Evolutionary conservation across 2,113 vertebrate species (phyloP).

Genomic region (Protobothrops mucrosquamatus): DNA sequence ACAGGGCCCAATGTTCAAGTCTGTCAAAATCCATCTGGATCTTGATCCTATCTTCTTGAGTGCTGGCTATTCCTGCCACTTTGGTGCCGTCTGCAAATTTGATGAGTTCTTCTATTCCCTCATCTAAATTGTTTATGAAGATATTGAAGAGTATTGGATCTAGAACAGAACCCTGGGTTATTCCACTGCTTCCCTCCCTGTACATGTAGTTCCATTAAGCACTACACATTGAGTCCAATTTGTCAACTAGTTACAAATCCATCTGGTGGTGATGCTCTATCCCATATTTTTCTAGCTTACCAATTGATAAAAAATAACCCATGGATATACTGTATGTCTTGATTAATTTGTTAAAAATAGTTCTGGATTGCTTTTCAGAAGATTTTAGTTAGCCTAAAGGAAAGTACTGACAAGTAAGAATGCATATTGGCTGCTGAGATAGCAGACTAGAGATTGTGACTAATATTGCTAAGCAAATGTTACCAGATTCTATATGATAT

Average conservation of each 20-base stretch:
- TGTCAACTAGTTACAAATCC: not conserved
- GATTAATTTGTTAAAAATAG: not conserved
- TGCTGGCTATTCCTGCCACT: too few relatives aligned
- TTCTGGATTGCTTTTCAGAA: slow-evolving; percentile 35
- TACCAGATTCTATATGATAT: slow-evolving; percentile 45
- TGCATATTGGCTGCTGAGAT: slow-evolving; percentile 33
- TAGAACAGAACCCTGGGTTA: not conserved
- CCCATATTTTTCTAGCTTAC: not conserved
- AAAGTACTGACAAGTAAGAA: slow-evolving; percentile 17
- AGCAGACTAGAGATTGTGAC: slow-evolving; percentile 52
- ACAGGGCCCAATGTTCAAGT: too few relatives aligned
- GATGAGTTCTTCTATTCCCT: not conserved
- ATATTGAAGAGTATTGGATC: not conserved
- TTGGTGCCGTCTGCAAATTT: too few relatives aligned
- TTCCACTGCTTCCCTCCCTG: not conserved
- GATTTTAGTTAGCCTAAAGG: slow-evolving; percentile 29
- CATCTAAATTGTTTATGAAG: not conserved
- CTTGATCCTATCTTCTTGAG: too few relatives aligned
- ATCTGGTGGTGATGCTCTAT: not conserved
- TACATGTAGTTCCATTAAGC: not conserved
- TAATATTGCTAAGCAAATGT: slow-evolving; percentile 34
- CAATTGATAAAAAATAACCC: slow-evolving; percentile 12
- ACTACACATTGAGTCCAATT: not conserved
- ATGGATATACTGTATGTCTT: not conserved
- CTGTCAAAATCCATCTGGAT: too few relatives aligned